Percentiles rank a stretch among this genome's conserved stretches.
These are phyloP conservation scores for Dolichoris vasculosae DNA, from an alignment of 1,140 invertebrate species.

Conservation along the genomic window DNA sequence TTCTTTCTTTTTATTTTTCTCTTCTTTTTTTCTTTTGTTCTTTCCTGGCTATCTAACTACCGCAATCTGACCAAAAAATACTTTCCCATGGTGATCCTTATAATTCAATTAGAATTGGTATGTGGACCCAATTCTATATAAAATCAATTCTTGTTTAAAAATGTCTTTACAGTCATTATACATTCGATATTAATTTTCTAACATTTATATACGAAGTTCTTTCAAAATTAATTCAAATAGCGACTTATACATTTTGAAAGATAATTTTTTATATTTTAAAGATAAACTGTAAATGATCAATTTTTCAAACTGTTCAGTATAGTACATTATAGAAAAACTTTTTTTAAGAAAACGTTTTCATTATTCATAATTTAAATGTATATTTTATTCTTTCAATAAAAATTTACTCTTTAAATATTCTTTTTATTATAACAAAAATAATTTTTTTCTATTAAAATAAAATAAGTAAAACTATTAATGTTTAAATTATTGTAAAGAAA, in stretches of 20 bases:
- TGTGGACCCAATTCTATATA: neutral
- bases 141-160: slow-evolving; percentile 9
- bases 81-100: slow-evolving; percentile 39
- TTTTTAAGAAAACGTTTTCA: too few relatives aligned
- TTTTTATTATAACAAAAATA: too few relatives aligned
- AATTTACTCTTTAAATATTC: too few relatives aligned
- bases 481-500: too few relatives aligned
- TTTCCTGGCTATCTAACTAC: slow-evolving; percentile 45
- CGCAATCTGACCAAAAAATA: slow-evolving; percentile 30
- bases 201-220: neutral
- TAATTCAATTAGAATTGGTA: slow-evolving; percentile 46
- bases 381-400: too few relatives aligned
- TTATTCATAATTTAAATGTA: too few relatives aligned
- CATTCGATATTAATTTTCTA: neutral
- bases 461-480: too few relatives aligned
- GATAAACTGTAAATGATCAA: too few relatives aligned
- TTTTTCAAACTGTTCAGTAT: too few relatives aligned
- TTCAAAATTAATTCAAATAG: neutral
- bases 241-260: neutral
- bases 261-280: too few relatives aligned
- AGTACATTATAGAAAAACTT: too few relatives aligned
- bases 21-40: slow-evolving; percentile 51
- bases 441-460: too few relatives aligned
- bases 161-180: neutral
- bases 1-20: neutral